Base-by-base conservation (phyloP, 2,888 invertebrate genomes). In the Chorisops tibialis region DNA sequence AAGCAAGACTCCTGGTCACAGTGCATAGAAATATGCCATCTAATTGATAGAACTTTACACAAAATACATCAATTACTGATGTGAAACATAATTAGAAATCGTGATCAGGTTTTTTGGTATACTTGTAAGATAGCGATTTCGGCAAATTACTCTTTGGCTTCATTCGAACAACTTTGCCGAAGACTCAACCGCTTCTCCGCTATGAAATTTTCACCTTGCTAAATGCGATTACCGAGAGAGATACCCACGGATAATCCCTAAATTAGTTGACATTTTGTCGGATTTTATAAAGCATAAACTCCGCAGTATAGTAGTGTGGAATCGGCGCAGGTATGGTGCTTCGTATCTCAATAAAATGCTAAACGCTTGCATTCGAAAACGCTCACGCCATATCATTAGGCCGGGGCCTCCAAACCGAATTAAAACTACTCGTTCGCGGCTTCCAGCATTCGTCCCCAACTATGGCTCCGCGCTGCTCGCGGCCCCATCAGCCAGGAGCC, bases 191-290 rank as follows among this genome's bases (percentile, higher is more conserved):
- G 30, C 30, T n/a, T n/a, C n/a, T n/a, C n/a, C n/a, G n/a, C n/a
- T n/a, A n/a, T n/a, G n/a, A n/a, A n/a, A n/a, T n/a, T n/a, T n/a
- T n/a, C n/a, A n/a, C n/a, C n/a, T n/a, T n/a, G n/a, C n/a, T n/a
- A n/a, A 43, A 5, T 45, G 39, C 39, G 21, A n/a, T n/a, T n/a
- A n/a, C 21, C 39, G 41, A 19, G 54, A 59, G 38, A 63, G 38
- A 56, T 45, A 19, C 54, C 38, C 43, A 56, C 43, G 58, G 58
- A 30, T 60, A 60, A 63, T 61, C 61, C 49, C 43, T 47, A 61
- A 63, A 63, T 60, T 61, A 63, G 59, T 49, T 63, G 59, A 48
- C 61, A 49, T 63, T 30, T 63, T 61, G 60, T 61, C 48, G 39
- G 59, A 61, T 41, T 61, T 50, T 35, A 48, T 22, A 41, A 30